Conservation (phyloP, 2,113 vertebrate species). For the Dendropsophus ebraccatus region DNA sequence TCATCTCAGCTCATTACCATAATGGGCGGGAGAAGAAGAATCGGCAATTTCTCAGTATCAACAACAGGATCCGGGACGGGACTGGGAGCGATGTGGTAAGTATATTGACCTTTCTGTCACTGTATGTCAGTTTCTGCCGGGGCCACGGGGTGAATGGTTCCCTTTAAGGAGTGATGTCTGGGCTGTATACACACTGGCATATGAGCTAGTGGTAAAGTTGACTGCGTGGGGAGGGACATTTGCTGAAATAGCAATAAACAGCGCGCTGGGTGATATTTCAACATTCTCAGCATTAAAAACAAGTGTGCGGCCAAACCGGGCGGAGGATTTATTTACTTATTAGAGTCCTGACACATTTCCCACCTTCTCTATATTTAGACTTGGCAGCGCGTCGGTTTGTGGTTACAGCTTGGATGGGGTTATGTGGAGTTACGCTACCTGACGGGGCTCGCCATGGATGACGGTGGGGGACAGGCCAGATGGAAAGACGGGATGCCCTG, state of each 20-base stretch:
- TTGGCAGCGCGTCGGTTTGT: background rate
- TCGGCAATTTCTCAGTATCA: too few species aligned
- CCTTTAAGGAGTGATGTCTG: too few species aligned
- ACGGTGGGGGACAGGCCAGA: background rate
- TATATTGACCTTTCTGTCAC: too few species aligned
- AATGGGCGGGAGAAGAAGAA: too few species aligned
- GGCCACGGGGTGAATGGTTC: too few species aligned
- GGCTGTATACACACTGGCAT: too few species aligned
- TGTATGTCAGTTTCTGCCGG: too few species aligned
- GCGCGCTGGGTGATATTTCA: background rate
- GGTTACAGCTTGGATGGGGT: slow-evolving; percentile 6
- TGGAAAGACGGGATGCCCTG: background rate
- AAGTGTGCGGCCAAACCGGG: background rate
- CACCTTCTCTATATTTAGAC: slow-evolving; percentile 37
- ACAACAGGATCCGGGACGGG: too few species aligned
- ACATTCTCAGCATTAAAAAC: background rate
- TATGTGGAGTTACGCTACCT: background rate
- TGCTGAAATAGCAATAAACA: background rate
- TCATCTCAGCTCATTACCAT: too few species aligned
- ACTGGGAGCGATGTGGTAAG: too few species aligned
- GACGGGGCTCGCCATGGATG: background rate
- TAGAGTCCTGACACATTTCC: slow-evolving; percentile 12
- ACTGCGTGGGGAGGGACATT: too few species aligned
- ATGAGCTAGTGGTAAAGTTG: background rate
- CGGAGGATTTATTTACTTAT: slow-evolving; percentile 2